Evolutionary conservation across 2,797 vertebrate genomes (phyloP), one percentile per base, ranked within the genome.

Genomic region (Siniperca undulata): DNA sequence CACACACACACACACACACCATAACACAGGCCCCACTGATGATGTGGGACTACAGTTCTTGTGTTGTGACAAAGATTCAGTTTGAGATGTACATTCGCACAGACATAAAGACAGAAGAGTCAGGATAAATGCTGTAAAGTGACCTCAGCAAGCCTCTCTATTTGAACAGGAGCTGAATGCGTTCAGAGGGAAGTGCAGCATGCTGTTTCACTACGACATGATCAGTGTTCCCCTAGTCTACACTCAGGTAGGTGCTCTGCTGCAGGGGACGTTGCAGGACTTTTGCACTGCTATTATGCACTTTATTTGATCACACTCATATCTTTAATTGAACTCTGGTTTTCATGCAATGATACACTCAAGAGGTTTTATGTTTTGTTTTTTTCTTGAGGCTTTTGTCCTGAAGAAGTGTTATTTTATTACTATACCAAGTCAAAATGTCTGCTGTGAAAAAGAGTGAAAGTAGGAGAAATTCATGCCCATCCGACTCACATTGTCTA

Each of bases 151-250:
- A n/a, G 27, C 74, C 40, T 71, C 1, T 84, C 20, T 70, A 7
- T 86, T 42, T 90, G 50, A 38, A 9, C 90, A 98, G 97, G 97
- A 97, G 88, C 93, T 97, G 86, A 97, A 97, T 56, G 78, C 60
- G 0, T 99, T 98, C 88, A 95, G 97, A 74, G 96, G 95, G 24
- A 97, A 97, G 75, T 99, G 97, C 89, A 97, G 97, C 66, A 97
- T 98, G 97, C 92, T 99, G 65, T 99, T 98, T 92, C 98, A 98
- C 78, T 98, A 98, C 0, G 98, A 98, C 93, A 98, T 98, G 97
- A 95, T 97, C 94, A 98, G 97, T 0, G 94, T 98, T 59, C 97
- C 97, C 0, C 95, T 99, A 6, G 98, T 98, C 70, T 98, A 98
- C 91, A 98, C 97, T 24, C 97, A 98, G 97, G 97, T 97, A 62